Base-by-base conservation (phyloP, 2,113 vertebrate genomes). In the Propithecus coquereli region DNA sequence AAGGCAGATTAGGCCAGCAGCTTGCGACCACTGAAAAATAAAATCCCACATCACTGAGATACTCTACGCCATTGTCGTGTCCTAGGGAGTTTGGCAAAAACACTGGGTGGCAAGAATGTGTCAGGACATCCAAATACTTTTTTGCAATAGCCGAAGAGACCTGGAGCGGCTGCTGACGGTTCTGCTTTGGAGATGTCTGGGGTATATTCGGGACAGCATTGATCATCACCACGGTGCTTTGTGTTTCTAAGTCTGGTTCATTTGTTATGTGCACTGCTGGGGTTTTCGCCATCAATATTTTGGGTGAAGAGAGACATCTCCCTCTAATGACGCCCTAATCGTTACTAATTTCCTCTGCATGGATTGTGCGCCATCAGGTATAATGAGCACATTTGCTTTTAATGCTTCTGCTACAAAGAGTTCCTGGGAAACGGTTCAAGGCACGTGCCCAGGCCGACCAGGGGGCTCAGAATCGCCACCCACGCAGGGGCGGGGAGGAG, bases 301-400 rank as follows among this genome's bases (percentile, higher is more conserved):
- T 97, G 97, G 97, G 97, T 90, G 92, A 95, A 94, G 97, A 96
- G 95, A 97, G 97, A 95, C 90, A 91, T 97, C 97, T 96, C 94
- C 96, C 88, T 87, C 94, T 97, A 97, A 98, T 95, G 98, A 98
- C 14, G 50, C 95, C 94, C 97, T 97, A 97, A 98, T 98, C 96
- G 65, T 97, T 97, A 95, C 98, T 97, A 97, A 97, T 97, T 97
- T 97, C 97, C 97, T 95, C 95, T 85, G 95, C 95, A 94, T 83
- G 95, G 96, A 92, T 96, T 61, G 90, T 80, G 77, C 23, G 7
- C 95, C 97, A 95, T 97, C 97, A 97, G 97, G 97, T 97, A 83
- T 97, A 97, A 97, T 96, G 97, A 98, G 96, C 96, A 89, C 95
- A 97, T 97, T 98, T 95, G 94, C 95, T 92, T 83, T 94, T 97